Evolutionary conservation across 2,888 invertebrate species (phyloP).

Genomic region (Andrena dorsata): DNA sequence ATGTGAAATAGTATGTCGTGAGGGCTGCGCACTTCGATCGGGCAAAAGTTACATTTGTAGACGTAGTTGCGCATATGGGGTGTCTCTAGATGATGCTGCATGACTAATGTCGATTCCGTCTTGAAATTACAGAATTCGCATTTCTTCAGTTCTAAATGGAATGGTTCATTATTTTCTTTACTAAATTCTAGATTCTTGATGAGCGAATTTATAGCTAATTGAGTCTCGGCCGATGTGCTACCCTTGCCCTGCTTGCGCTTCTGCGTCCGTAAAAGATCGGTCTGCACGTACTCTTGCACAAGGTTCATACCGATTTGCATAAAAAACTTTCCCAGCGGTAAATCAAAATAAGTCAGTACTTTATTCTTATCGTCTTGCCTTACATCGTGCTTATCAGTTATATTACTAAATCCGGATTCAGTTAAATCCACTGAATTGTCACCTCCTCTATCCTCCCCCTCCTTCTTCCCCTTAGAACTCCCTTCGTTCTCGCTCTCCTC

Average conservation of each 20-base stretch:
- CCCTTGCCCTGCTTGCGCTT: conserved; percentile 92
- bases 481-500: conserved; percentile 80
- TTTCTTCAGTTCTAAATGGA: conserved; percentile 90
- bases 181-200: conserved; percentile 94
- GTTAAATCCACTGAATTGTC: conserved; percentile 72
- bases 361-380: conserved; percentile 83
- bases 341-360: conserved; percentile 92
- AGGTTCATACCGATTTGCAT: conserved; percentile 96
- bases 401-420: conserved; percentile 66
- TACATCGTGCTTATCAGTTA: conserved; percentile 69
- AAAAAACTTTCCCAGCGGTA: conserved; percentile 95
- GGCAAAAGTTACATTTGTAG: conserved; percentile 94
- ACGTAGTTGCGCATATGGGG: conserved; percentile 96
- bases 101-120: conserved; percentile 93
- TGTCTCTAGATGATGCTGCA: conserved; percentile 95
- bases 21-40: conserved; percentile 92
- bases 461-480: conserved; percentile 73
- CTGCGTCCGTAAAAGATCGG: conserved; percentile 95
- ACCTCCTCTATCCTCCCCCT: conserved; percentile 82
- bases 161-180: conserved; percentile 94
- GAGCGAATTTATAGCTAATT: conserved; percentile 92
- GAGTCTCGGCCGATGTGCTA: conserved; percentile 89
- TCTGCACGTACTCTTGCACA: conserved; percentile 96
- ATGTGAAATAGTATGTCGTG: conserved; percentile 96
- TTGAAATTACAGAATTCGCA: conserved; percentile 96